phyloP scores from a whole-genome alignment of 2,797 vertebrate genomes.

The Valencia hispanica region DNA sequence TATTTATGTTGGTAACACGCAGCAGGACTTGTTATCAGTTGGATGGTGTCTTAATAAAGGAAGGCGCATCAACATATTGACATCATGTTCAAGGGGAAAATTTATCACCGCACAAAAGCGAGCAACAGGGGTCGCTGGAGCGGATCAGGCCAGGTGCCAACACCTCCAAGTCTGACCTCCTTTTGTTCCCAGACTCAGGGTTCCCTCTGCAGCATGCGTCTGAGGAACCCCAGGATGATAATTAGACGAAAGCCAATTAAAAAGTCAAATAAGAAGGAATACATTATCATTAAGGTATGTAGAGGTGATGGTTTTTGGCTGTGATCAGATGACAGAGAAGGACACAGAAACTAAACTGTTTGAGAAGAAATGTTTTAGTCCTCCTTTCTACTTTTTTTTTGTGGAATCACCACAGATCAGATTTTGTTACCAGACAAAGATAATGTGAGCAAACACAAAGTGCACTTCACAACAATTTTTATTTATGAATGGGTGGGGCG shows the following conservation, averaged over 20 bases:
- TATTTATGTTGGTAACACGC: constrained; percentile 99
- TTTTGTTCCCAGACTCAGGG: constrained; percentile 85
- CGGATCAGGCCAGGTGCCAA: constrained; percentile 86
- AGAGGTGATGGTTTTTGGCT: constrained; percentile 61
- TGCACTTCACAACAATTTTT: not conserved
- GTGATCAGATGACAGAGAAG: constrained; percentile 71
- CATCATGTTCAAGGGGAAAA: constrained; percentile 96
- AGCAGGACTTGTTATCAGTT: constrained; percentile 99
- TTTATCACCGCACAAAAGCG: constrained; percentile 77
- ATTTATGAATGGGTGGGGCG: no score
- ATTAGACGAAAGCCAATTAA: constrained; percentile 96
- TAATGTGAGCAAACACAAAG: not conserved
- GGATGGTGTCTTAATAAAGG: constrained; percentile 99
- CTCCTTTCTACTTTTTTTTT: not conserved
- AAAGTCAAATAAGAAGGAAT: constrained; percentile 97
- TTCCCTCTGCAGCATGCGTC: constrained; percentile 85
- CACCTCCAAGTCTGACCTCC: constrained; percentile 82
- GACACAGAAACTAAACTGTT: constrained; percentile 61
- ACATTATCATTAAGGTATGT: constrained; percentile 92
- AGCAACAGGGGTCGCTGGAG: constrained; percentile 63
- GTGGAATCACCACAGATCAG: not conserved
- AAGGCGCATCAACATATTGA: constrained; percentile 99
- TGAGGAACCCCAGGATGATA: constrained; percentile 89
- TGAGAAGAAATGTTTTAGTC: not conserved
- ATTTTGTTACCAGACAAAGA: not conserved